Conservation (phyloP, 2,888 invertebrate genomes). For the Eutolmus rufibarbis region DNA sequence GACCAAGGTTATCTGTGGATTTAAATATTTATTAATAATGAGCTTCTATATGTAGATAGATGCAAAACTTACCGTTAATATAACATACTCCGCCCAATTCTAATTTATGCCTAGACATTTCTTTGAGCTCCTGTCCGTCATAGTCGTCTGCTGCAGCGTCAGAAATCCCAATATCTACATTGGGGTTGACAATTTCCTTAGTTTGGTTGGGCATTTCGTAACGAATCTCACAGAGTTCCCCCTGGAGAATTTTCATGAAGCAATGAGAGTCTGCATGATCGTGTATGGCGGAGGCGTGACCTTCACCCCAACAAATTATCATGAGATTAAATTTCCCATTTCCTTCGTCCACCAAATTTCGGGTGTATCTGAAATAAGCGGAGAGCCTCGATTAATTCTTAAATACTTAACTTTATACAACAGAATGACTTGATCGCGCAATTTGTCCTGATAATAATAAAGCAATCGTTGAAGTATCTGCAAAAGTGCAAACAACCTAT, state of each 20-base stretch:
- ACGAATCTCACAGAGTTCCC: conserved; percentile 80
- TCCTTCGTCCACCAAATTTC: conserved; percentile 94
- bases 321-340: conserved; percentile 98
- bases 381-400: not conserved
- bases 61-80: conserved; percentile 79
- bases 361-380: conserved; percentile 76
- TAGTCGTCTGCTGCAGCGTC: conserved; percentile 53
- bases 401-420: not conserved
- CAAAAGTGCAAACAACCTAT: no score
- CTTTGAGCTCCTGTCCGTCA: conserved; percentile 67
- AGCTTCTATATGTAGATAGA: not conserved
- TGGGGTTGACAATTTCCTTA: not conserved
- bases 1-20: conserved; percentile 83
- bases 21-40: not conserved
- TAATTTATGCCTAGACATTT: conserved; percentile 72
- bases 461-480: not conserved
- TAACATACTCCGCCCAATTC: conserved; percentile 85
- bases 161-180: conserved; percentile 35
- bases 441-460: not conserved
- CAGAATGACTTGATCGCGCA: not conserved
- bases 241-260: conserved; percentile 94
- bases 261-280: conserved; percentile 97
- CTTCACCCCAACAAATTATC: conserved; percentile 98
- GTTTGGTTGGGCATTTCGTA: conserved; percentile 54
- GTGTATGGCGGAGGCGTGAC: conserved; percentile 93